Conservation (phyloP, 2,113 vertebrate species). For the Pluvianellus socialis region DNA sequence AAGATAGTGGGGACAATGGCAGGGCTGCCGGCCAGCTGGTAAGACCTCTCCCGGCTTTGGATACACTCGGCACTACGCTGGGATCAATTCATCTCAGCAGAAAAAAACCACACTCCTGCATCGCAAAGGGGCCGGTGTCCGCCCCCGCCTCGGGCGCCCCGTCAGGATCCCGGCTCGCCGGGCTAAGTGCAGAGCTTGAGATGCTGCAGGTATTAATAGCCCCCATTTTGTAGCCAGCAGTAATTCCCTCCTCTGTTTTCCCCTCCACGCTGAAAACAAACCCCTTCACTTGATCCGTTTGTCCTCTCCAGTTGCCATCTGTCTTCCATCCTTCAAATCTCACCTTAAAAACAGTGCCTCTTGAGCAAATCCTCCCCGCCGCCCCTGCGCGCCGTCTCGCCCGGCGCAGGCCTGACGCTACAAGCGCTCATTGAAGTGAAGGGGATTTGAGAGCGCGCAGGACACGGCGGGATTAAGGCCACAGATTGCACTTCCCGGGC, state of each 20-base stretch:
- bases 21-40: background rate
- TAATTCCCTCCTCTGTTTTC: background rate
- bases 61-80: background rate
- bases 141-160: rapidly evolving
- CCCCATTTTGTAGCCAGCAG: background rate
- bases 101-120: background rate
- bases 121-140: background rate
- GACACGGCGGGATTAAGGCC: conserved; percentile 47
- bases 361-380: conserved; percentile 48
- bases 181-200: background rate
- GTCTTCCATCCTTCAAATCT: conserved; percentile 62
- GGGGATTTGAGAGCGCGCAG: conserved; percentile 49
- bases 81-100: background rate
- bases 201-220: background rate
- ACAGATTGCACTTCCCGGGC: conserved; percentile 14
- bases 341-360: conserved; percentile 59
- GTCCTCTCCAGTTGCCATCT: conserved; percentile 62
- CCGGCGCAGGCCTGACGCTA: background rate
- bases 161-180: background rate
- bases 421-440: conserved; percentile 19
- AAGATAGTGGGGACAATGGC: conserved; percentile 34
- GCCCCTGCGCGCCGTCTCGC: conserved; percentile 6
- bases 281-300: conserved; percentile 47
- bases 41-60: background rate
- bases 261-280: conserved; percentile 42